phyloP scores from a whole-genome alignment of 1,140 invertebrate species.

The Radopholus similis region DNA sequence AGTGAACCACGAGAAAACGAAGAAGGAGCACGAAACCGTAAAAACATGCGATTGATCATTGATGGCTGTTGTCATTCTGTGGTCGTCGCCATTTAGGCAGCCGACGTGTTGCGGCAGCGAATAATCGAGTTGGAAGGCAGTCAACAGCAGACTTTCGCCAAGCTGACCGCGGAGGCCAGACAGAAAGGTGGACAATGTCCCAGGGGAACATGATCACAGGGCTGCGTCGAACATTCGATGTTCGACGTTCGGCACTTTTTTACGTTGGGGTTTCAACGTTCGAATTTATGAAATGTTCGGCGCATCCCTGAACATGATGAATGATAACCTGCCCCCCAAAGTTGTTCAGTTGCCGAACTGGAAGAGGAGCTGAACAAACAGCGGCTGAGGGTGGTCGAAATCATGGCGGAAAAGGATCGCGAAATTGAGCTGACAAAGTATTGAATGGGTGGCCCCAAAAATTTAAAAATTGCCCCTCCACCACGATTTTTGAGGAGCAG shows the following conservation, averaged over 20 bases:
- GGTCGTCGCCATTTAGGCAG: conserved; percentile 28
- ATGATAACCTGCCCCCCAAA: not conserved
- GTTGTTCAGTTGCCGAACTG: conserved; percentile 35
- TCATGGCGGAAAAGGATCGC: conserved; percentile 40
- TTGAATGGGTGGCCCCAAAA: not conserved
- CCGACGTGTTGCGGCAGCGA: conserved; percentile 33
- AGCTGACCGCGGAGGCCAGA: conserved; percentile 35
- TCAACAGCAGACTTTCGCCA: conserved; percentile 32
- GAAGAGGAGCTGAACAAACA: conserved; percentile 44
- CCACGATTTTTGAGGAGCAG: conserved; percentile 11
- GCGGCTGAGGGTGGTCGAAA: conserved; percentile 30
- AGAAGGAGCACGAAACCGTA: conserved; percentile 39
- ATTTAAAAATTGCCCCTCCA: not conserved
- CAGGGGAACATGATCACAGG: too few species aligned
- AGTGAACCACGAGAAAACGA: conserved; percentile 30
- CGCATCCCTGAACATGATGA: too few species aligned
- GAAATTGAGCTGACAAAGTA: conserved; percentile 43
- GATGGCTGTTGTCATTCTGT: not conserved
- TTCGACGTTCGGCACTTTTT: too few species aligned
- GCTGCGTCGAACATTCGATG: too few species aligned
- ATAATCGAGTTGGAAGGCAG: conserved; percentile 38
- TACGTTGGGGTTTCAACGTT: too few species aligned
- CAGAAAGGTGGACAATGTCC: conserved; percentile 25
- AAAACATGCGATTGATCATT: not conserved
- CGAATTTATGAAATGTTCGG: too few species aligned